Conservation (phyloP, 1,140 invertebrate species). For the Teleopsis dalmanni region DNA sequence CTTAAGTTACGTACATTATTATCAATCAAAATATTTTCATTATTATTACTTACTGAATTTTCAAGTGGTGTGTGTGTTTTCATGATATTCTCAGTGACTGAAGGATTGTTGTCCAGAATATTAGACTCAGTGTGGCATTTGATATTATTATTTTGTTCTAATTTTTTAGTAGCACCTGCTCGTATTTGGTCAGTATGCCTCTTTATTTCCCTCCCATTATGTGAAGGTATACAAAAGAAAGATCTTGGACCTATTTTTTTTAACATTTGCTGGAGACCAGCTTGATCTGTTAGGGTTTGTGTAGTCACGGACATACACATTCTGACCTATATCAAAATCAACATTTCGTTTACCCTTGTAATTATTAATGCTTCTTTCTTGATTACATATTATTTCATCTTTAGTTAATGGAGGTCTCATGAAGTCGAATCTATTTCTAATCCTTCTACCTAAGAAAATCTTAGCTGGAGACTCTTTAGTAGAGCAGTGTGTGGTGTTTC, state of each 20-base stretch:
- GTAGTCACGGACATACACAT: constrained; percentile 5
- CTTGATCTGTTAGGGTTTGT: constrained; percentile 1
- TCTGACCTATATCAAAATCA: constrained; percentile 8
- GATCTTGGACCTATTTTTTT: constrained; percentile 3
- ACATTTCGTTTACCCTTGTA: constrained; percentile 5
- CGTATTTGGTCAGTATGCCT: constrained; percentile 8
- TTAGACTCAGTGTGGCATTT: too few species aligned
- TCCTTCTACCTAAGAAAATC: constrained; percentile 3
- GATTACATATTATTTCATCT: constrained; percentile 1
- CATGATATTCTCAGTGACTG: too few species aligned
- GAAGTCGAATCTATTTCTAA: constrained; percentile 16
- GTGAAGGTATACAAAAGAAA: constrained; percentile 5
- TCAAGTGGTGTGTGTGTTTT: too few species aligned
- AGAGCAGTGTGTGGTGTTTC: constrained; percentile 6
- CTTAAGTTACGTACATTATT: too few species aligned
- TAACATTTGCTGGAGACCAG: constrained; percentile 2
- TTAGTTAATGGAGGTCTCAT: constrained; percentile 2
- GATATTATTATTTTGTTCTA: too few species aligned
- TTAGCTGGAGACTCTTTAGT: constrained; percentile 4
- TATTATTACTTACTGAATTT: too few species aligned
- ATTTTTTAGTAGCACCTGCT: too few species aligned
- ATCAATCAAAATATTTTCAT: too few species aligned
- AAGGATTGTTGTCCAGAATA: too few species aligned
- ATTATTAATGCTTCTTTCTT: constrained; percentile 5
- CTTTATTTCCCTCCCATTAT: constrained; percentile 2